A percentile compares a stretch with the other conserved stretches of the same genome.
These are phyloP conservation scores for Galerucella nymphaeae DNA, from an alignment of 2,888 invertebrate species.

Conservation along the genomic window DNA sequence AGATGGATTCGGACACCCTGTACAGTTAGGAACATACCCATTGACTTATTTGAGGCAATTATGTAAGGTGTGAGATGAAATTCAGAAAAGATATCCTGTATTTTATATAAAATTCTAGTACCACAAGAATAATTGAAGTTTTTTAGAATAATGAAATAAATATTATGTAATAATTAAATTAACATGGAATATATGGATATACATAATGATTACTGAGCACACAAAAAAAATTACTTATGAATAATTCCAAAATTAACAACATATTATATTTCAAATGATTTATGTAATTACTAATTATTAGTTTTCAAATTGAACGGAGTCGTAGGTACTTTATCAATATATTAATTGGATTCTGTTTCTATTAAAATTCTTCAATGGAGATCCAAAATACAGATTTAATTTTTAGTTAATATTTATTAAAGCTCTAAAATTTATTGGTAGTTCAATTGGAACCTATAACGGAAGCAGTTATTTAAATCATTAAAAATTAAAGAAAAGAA, in stretches of 20 bases:
- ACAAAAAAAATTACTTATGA: conserved; percentile 11
- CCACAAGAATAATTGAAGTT: too few relatives aligned
- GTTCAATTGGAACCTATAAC: neutral
- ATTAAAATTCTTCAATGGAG: conserved; percentile 10
- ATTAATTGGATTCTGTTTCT: conserved; percentile 7
- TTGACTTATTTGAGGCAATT: too few relatives aligned
- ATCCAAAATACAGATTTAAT: conserved; percentile 5
- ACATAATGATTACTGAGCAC: neutral
- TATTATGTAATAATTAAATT: neutral
- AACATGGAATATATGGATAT: neutral
- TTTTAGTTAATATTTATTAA: conserved; percentile 14
- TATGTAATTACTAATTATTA: conserved; percentile 14
- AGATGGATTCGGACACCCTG: too few relatives aligned
- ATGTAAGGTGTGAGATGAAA: too few relatives aligned
- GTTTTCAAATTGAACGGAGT: neutral
- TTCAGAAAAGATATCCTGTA: too few relatives aligned
- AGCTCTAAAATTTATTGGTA: conserved; percentile 8
- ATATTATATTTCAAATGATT: conserved; percentile 8
- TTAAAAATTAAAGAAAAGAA: neutral
- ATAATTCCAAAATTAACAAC: conserved; percentile 2
- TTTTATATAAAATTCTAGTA: too few relatives aligned
- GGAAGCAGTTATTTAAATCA: neutral
- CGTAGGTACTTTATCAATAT: neutral
- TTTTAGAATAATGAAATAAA: neutral
- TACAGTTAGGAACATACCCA: too few relatives aligned